phyloP scores from a whole-genome alignment of 37 sponge, comb jelly and placozoan genomes.

The Amphimedon queenslandica region DNA sequence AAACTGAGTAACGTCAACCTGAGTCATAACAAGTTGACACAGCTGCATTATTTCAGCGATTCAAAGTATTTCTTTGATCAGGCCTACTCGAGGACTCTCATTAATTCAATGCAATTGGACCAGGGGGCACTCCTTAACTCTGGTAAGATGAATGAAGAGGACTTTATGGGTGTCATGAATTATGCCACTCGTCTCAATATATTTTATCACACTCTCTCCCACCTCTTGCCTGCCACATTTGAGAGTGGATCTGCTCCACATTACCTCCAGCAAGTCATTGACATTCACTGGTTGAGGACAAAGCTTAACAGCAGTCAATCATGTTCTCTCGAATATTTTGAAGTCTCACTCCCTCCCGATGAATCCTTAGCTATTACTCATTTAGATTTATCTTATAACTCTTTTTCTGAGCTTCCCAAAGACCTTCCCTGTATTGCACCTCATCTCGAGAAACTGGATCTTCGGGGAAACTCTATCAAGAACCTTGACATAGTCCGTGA shows the following conservation, averaged over 20 bases:
- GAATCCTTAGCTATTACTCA: neutral
- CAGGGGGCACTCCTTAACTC: neutral
- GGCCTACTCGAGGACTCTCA: neutral
- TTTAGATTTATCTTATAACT: constrained; percentile 65
- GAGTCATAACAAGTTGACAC: constrained; percentile 34
- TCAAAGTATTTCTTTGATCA: constrained; percentile 21
- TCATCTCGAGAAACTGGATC: constrained; percentile 47
- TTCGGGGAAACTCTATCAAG: constrained; percentile 26
- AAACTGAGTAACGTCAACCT: constrained; percentile 48
- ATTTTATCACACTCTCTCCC: constrained; percentile 23
- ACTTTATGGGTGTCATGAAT: neutral
- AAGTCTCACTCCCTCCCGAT: neutral
- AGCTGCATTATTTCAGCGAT: constrained; percentile 52
- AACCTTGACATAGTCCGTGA: constrained; percentile 38
- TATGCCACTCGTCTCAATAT: constrained; percentile 21
- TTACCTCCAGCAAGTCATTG: constrained; percentile 16
- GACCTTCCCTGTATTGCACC: constrained; percentile 74
- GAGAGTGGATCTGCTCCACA: neutral
- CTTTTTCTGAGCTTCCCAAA: constrained; percentile 50
- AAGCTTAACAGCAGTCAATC: neutral
- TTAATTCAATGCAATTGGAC: neutral
- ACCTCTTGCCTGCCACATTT: neutral
- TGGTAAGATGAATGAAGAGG: neutral
- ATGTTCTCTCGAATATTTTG: neutral
- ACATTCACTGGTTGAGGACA: constrained; percentile 10